A percentile compares a stretch with the other conserved stretches of the same genome.
These are phyloP conservation scores for Seriola rivoliana DNA, from an alignment of 2,113 vertebrate genomes.

Conservation along the genomic window DNA sequence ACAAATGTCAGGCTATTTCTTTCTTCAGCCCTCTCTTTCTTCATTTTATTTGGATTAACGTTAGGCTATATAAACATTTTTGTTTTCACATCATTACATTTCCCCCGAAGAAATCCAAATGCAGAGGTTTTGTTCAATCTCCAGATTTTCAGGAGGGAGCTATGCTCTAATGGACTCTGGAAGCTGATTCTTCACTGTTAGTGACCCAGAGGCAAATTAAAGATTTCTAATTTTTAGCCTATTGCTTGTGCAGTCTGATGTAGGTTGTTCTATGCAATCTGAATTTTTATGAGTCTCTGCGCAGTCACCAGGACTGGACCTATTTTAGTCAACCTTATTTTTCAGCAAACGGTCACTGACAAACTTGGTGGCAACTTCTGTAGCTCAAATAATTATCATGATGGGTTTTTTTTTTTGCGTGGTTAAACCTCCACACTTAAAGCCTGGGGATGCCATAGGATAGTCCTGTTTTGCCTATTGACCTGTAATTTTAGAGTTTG, in stretches of 20 bases:
- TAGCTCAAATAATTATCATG: neutral
- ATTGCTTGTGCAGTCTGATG: neutral
- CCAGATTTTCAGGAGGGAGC: neutral
- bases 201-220: neutral
- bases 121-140: neutral
- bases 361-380: neutral
- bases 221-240: neutral
- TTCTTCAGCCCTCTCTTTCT: neutral
- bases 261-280: neutral
- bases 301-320: neutral
- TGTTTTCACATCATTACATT: slow-evolving; percentile 9
- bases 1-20: neutral
- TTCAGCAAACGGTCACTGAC: neutral
- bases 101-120: neutral
- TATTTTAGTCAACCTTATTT: neutral
- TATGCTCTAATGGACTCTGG: neutral
- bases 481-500: neutral
- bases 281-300: neutral
- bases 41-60: neutral
- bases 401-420: neutral
- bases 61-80: neutral
- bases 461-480: neutral
- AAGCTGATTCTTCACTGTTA: neutral
- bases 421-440: neutral
- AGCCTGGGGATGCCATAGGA: too few relatives aligned